These are phyloP conservation scores for Campylomormyrus numenius DNA, from an alignment of 2,113 vertebrate species.

Conservation along the genomic window DNA sequence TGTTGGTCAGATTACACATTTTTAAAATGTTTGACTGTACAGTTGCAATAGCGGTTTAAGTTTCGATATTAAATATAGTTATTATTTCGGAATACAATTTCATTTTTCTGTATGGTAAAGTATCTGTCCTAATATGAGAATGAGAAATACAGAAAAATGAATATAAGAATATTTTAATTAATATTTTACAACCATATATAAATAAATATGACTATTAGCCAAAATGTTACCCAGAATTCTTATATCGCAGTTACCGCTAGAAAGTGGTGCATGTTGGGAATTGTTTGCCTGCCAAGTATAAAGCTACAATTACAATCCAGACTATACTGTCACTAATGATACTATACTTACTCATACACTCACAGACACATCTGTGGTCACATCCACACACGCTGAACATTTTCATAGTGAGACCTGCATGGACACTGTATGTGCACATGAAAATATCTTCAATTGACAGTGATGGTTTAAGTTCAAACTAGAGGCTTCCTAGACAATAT, in stretches of 20 bases:
- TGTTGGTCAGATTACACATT: not conserved
- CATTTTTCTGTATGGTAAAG: not conserved
- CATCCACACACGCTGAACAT: conserved; percentile 24
- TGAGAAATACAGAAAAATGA: not conserved
- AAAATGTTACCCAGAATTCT: conserved; percentile 62
- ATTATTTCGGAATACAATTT: not conserved
- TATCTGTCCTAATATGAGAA: not conserved
- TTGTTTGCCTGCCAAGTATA: conserved; percentile 56
- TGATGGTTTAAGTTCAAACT: not conserved
- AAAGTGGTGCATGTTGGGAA: conserved; percentile 62
- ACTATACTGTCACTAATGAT: conserved; percentile 29
- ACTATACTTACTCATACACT: conserved; percentile 32
- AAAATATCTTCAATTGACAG: conserved; percentile 37
- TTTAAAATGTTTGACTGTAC: not conserved
- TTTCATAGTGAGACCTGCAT: conserved; percentile 56
- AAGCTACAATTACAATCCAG: conserved; percentile 41
- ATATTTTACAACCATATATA: not conserved
- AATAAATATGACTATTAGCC: not conserved
- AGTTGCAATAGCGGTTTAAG: not conserved
- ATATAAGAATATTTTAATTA: not conserved
- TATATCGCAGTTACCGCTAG: conserved; percentile 55
- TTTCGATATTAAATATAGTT: not conserved
- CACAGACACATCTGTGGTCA: not conserved
- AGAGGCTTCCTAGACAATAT: not conserved
- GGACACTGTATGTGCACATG: conserved; percentile 53